A percentile compares a stretch with the other conserved stretches of the same genome.
Evolutionary conservation across 1,140 invertebrate genomes (phyloP).

Genomic region (Polypedilum vanderplanki): DNA sequence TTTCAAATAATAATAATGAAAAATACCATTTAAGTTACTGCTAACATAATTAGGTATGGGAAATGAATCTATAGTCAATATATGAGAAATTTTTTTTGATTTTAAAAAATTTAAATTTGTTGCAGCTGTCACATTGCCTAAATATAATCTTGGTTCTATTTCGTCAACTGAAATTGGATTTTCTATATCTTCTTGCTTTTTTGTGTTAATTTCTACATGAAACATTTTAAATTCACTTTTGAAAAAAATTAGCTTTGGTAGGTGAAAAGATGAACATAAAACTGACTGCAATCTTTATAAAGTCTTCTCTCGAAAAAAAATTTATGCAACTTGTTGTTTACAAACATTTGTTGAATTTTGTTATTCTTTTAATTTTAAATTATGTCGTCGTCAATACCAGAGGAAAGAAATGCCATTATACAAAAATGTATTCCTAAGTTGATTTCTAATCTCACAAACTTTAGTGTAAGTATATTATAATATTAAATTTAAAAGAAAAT

Average conservation of each 20-base stretch:
- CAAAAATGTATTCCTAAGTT: conserved; percentile 34
- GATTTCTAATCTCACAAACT: conserved; percentile 33
- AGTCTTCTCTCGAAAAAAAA: too few relatives aligned
- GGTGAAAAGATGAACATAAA: not conserved
- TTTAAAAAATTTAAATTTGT: conserved; percentile 61
- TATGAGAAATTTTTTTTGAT: conserved; percentile 60
- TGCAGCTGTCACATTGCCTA: conserved; percentile 72
- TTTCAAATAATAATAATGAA: conserved; percentile 22
- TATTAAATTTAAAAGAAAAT: too few relatives aligned
- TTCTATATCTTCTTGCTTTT: not conserved
- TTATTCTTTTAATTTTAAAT: too few relatives aligned
- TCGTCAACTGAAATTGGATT: conserved; percentile 55
- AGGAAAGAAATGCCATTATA: not conserved
- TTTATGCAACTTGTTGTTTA: too few relatives aligned
- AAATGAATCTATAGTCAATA: conserved; percentile 74
- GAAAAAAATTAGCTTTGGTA: not conserved
- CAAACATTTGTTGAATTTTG: too few relatives aligned
- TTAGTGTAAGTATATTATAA: conserved; percentile 33
- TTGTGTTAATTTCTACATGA: not conserved
- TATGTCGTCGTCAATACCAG: too few relatives aligned
- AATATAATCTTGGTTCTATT: conserved; percentile 63
- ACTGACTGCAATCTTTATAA: too few relatives aligned
- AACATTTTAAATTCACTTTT: not conserved
- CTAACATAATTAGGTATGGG: conserved; percentile 66
- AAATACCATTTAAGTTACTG: conserved; percentile 34